A percentile compares a stretch with the other conserved stretches of the same genome.
These are phyloP conservation scores for Thysanoteuthis rhombus DNA, from an alignment of 2,888 invertebrate species.

Conservation along the genomic window DNA sequence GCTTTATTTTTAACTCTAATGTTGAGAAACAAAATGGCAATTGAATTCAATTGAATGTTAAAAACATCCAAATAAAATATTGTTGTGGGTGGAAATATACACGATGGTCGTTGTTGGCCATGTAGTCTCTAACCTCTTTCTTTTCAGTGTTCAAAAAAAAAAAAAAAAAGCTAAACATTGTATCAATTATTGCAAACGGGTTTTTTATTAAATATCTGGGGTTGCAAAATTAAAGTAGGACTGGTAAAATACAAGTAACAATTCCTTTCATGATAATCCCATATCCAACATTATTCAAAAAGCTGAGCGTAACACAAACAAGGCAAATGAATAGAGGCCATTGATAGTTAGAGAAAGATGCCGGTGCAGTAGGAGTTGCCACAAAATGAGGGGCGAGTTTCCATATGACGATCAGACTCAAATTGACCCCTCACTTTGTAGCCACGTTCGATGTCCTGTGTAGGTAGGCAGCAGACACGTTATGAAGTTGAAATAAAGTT, in stretches of 20 bases:
- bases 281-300: neutral
- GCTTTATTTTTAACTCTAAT: neutral
- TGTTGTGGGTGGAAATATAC: neutral
- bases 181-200: neutral
- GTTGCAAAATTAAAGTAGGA: neutral
- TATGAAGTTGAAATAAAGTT: neutral
- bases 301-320: neutral
- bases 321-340: neutral
- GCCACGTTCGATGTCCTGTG: neutral
- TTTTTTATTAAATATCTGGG: neutral
- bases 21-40: too few species aligned
- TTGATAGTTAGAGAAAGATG: neutral
- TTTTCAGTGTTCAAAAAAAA: neutral
- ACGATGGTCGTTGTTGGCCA: neutral
- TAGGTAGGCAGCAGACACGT: neutral
- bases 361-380: neutral
- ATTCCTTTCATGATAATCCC: neutral
- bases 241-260: neutral
- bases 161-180: neutral
- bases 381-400: neutral
- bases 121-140: neutral
- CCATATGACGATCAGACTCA: neutral
- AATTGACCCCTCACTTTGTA: neutral
- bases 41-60: neutral
- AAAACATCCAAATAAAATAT: neutral